Percentiles rank a stretch among this genome's conserved stretches.
phyloP scores from a whole-genome alignment of 2,113 vertebrate species.

The Heliornis fulica region DNA sequence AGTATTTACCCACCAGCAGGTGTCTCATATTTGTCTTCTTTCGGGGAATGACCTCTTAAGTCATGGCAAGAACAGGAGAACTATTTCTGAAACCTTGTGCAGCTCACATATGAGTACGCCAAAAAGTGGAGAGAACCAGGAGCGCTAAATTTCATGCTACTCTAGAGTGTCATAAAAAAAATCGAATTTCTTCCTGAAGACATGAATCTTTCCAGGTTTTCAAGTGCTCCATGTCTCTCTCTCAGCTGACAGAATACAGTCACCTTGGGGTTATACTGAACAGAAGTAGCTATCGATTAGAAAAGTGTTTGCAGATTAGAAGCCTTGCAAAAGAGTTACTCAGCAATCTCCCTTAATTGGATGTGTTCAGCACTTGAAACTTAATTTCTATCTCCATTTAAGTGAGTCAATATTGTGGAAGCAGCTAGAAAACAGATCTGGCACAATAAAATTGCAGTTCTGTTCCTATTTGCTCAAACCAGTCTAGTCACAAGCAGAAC shows the following conservation, averaged over 20 bases:
- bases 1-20: not conserved
- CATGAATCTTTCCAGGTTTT: not conserved
- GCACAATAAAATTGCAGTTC: not conserved
- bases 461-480: not conserved
- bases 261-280: slow-evolving; percentile 46
- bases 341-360: slow-evolving; percentile 49
- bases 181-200: not conserved
- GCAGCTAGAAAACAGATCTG: not conserved
- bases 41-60: not conserved
- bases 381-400: slow-evolving; percentile 39
- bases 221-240: not conserved
- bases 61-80: not conserved
- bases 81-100: not conserved
- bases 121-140: not conserved
- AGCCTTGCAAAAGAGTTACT: slow-evolving; percentile 50
- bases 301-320: slow-evolving; percentile 55
- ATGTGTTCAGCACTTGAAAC: slow-evolving; percentile 35
- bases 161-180: not conserved
- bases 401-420: slow-evolving; percentile 46
- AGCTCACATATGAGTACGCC: not conserved
- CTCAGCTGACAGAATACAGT: slow-evolving; percentile 1
- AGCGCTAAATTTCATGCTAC: not conserved
- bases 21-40: not conserved
- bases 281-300: slow-evolving; percentile 28
- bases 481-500: not conserved